These are phyloP conservation scores for Ptychodera flava DNA, from an alignment of 35 echinoderm and acorn worm genomes.

Conservation along the genomic window DNA sequence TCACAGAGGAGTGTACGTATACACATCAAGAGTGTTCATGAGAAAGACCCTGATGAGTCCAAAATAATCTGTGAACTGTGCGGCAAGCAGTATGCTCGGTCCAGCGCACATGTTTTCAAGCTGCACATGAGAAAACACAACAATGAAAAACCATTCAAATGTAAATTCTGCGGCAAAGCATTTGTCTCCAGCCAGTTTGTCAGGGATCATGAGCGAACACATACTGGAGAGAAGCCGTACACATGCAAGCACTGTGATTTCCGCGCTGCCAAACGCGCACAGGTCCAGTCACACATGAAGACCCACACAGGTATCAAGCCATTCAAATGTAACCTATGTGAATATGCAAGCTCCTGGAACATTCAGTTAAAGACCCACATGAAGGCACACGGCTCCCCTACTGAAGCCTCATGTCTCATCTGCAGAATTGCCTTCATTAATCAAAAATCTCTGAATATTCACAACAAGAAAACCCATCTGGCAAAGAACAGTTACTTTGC, in stretches of 20 bases:
- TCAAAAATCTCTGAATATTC: neutral
- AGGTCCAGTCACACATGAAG: conserved; percentile 9
- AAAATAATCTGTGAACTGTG: neutral
- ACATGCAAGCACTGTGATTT: conserved; percentile 35
- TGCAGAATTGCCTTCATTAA: neutral
- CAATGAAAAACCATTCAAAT: conserved; percentile 52
- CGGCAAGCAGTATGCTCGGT: neutral
- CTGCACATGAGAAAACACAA: neutral
- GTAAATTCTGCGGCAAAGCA: conserved; percentile 53
- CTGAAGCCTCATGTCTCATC: neutral
- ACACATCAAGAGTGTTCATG: neutral
- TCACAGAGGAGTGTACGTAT: neutral
- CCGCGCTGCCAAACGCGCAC: conserved; percentile 10
- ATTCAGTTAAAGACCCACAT: neutral
- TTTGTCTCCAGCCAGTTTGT: conserved; percentile 54
- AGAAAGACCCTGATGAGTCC: neutral
- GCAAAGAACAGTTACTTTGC: no score
- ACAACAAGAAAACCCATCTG: neutral
- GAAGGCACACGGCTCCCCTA: neutral
- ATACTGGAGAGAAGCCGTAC: conserved; percentile 70
- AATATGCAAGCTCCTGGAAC: neutral
- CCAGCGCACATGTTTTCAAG: neutral
- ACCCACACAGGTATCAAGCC: conserved; percentile 14
- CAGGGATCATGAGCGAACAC: conserved; percentile 49
- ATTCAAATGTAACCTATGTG: conserved; percentile 6